Evolutionary conservation across 1,140 invertebrate species (phyloP), one percentile per base, ranked within the genome.

Genomic region (Eumeta japonica): DNA sequence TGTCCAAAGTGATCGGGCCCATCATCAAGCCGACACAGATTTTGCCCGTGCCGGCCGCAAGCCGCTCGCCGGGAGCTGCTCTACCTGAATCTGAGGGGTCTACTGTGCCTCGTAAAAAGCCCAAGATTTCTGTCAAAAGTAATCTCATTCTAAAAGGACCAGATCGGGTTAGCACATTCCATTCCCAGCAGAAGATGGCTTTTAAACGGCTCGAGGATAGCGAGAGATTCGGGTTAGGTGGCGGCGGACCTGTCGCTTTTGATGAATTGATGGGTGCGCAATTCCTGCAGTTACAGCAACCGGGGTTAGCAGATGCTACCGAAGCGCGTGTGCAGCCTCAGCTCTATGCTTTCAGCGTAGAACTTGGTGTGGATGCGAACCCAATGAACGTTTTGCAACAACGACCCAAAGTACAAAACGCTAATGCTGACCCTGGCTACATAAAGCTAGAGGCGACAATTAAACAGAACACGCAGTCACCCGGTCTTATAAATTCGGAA

Each of bases 121-220:
- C 75, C 0, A 77, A 77, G 45, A 77, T 77, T 55, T 77, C 72
- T 3, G 75, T 77, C 0, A 77, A 77, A 49, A 77, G 75, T 36
- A 76, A 77, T 45, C 42, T 76, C 16, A 72, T 77, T 39, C 39
- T 77, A 4, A 77, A 77, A 54, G 75, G 71, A 0, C 71, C 75
- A 10, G 67, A 77, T 41, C 65, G 71, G 37, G 55, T 64, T 3
- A 68, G 75, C 24, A 70, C 63, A 55, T 75, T 76, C 38, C 62
- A 77, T 48, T 67, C 65, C 10, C 71, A 73, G 40, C 67, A 74
- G 37, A 65, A 70, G 45, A 72, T 73, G 64, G 68, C 65, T 3
- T 73, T 71, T 38, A 63, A 62, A 37, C 50, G 55, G 20, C 37
- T 71, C n/a, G 61, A 71, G 35, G 63, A 74, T 17, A 72, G 63